Conservation (phyloP, 2,113 vertebrate genomes). For the Fregetta grallaria region DNA sequence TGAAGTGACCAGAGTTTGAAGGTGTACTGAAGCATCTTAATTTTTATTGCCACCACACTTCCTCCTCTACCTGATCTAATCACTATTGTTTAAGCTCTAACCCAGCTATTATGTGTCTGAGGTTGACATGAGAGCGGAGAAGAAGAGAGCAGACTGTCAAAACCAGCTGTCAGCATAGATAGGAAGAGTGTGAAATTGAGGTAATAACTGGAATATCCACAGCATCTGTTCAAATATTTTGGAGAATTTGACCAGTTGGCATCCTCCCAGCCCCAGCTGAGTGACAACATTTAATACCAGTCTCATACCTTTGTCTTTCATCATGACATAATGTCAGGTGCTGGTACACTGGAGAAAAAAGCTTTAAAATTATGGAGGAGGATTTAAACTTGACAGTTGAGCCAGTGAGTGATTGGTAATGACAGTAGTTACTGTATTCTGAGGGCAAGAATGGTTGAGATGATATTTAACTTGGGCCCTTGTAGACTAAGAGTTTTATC, state of each 20-base stretch:
- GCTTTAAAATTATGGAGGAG: slow-evolving; percentile 38
- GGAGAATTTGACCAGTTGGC: slow-evolving; percentile 30
- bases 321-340: neutral
- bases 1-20: neutral
- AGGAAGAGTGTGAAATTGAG: slow-evolving; percentile 56
- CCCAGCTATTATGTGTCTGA: slow-evolving; percentile 32
- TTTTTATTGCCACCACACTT: slow-evolving; percentile 58
- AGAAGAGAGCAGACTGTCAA: slow-evolving; percentile 56
- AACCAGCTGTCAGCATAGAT: slow-evolving; percentile 54
- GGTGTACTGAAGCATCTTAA: slow-evolving; percentile 57
- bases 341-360: neutral
- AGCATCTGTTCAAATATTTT: slow-evolving; percentile 50
- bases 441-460: neutral
- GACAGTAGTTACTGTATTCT: neutral
- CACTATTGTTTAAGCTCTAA: slow-evolving; percentile 66
- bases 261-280: slow-evolving; percentile 18
- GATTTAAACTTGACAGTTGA: slow-evolving; percentile 25
- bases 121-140: slow-evolving; percentile 55
- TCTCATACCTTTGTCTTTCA: slow-evolving; percentile 30
- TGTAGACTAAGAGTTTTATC: neutral
- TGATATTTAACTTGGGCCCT: neutral
- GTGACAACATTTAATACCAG: slow-evolving; percentile 50
- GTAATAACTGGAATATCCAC: slow-evolving; percentile 62
- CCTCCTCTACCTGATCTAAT: slow-evolving; percentile 50
- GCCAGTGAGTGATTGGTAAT: neutral